Base-by-base conservation (phyloP, 2,888 invertebrate genomes). In the Temnothorax ravouxi region DNA sequence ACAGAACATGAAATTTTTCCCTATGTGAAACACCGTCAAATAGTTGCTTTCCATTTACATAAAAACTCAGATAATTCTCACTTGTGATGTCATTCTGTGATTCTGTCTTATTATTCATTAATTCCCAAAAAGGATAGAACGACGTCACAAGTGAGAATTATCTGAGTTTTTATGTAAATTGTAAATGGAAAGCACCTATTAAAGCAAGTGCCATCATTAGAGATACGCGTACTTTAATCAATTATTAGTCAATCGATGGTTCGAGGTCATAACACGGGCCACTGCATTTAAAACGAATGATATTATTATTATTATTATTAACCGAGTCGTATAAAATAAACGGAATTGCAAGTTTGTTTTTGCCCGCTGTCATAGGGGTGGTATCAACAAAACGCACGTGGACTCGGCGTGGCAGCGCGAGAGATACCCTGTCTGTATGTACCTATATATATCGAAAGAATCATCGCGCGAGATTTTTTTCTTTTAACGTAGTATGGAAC, bases 401-500 rank as follows among this genome's bases (percentile, higher is more conserved):
- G 34, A 5, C 2, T 4, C 8, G 15, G 13, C n/a, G 21, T 52
- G 52, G 2, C n/a, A n/a, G 1, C 29, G 29, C 41, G 15, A 61
- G 18, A n/a, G 4, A 1, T 64, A 15, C 5, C 5, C 38, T 21
- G 41, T 47, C 25, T 25, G 25, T 25, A 0, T 34, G 5, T 44
- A 44, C 13, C 2, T n/a, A 54, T 29, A 54, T 29, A n/a, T 11
- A 59, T 6, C 15, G 34, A 11, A 21, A 15, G 3, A 25, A 25
- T 66, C 25, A 13, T 59, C 47, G 50, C 21, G 21, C 38, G 34
- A 71, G 6, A 41, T 47, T 59, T 29, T 25, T 59, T 41, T 69
- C 15, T 15, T 13, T 29, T n/a, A 13, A 11, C 29, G 59, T 9
- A 0, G 1, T 21, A 21, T 34, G 6, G 41, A 88, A 95, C 96